Conservation (phyloP, 2,797 vertebrate genomes). For the Anabacerthia variegaticeps region DNA sequence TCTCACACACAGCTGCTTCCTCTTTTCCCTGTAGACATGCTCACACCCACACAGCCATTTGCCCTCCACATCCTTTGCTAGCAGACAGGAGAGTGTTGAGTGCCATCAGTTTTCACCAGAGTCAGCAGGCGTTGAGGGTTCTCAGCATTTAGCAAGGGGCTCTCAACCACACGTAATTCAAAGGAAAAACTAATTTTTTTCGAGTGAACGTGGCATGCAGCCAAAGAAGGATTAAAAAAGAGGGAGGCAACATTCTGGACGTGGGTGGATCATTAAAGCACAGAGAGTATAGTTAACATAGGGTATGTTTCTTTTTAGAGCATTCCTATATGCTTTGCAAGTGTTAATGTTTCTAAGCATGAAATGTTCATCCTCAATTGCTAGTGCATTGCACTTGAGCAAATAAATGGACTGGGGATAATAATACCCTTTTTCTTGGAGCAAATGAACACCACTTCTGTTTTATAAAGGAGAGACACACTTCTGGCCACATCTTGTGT, state of each 20-base stretch:
- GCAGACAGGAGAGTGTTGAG: slow-evolving; percentile 24
- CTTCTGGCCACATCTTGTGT: background rate
- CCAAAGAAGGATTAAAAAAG: slow-evolving; percentile 51
- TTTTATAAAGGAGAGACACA: background rate
- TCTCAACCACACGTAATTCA: slow-evolving; percentile 18
- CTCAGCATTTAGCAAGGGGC: slow-evolving; percentile 26
- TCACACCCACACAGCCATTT: slow-evolving; percentile 62
- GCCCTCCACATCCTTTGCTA: slow-evolving; percentile 51
- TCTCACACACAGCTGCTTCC: slow-evolving; percentile 28
- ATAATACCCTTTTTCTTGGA: background rate
- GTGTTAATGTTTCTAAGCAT: slow-evolving; percentile 26
- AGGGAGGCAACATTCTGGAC: slow-evolving; percentile 52
- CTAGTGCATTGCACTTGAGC: background rate
- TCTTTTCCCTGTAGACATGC: slow-evolving; percentile 8
- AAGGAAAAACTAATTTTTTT: slow-evolving; percentile 22
- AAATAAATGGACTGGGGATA: slow-evolving; percentile 16
- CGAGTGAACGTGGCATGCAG: background rate
- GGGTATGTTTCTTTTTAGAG: slow-evolving; percentile 49
- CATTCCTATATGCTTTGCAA: slow-evolving; percentile 35
- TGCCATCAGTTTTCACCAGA: slow-evolving; percentile 51
- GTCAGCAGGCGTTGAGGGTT: slow-evolving; percentile 41
- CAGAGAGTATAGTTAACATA: slow-evolving; percentile 47
- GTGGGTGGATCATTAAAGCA: slow-evolving; percentile 61
- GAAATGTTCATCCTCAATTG: background rate
- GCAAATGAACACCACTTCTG: background rate